Base-by-base conservation (phyloP, 2,888 invertebrate genomes). In the Philereme transversata region DNA sequence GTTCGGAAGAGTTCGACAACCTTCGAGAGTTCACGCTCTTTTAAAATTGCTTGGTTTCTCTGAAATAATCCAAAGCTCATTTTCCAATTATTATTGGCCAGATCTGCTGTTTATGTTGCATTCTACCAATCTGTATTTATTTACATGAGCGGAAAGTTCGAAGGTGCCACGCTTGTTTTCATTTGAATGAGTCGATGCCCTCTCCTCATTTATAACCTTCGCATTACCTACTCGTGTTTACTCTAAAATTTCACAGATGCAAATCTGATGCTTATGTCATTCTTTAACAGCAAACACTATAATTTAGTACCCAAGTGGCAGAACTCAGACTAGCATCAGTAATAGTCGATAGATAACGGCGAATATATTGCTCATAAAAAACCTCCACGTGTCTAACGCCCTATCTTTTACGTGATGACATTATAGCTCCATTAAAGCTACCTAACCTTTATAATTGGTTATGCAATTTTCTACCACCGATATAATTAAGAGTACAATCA, bases 1-100 rank as follows among this genome's bases (percentile, higher is more conserved):
- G 73, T 76, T 76, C 68, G 58, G 58, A 66, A 71, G 70, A 82
- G 87, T 82, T 87, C 86, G 76, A 79, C 81, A 79, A 86, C 86
- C 87, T 74, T 65, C 54, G 66, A 60, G 69, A 72, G 72, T 71
- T 75, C 71, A 66, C 68, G 68, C 64, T 68, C 66, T 60, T 68
- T 67, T 45, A 4, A 51, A 61, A 60, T 56, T 57, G 49, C 57
- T 53, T 51, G 35, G 44, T 50, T 62, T 54, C 53, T 53, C 59
- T 56, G 45, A 56, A 63, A 59, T 52, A 49, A 56, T 55, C 48
- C 10, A 46, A 59, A 56, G 43, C 46, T 49, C 11, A 59, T 59
- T 59, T 63, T 50, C 56, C 63, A 56, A 60, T 59, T 55, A 56
- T 56, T 34, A 22, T 56, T 60, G 56, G 56, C 56, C 50, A 52